A percentile compares a stretch with the other conserved stretches of the same genome.
Conservation (phyloP, 1,140 invertebrate genomes). For the Hesperophylax magnus region DNA sequence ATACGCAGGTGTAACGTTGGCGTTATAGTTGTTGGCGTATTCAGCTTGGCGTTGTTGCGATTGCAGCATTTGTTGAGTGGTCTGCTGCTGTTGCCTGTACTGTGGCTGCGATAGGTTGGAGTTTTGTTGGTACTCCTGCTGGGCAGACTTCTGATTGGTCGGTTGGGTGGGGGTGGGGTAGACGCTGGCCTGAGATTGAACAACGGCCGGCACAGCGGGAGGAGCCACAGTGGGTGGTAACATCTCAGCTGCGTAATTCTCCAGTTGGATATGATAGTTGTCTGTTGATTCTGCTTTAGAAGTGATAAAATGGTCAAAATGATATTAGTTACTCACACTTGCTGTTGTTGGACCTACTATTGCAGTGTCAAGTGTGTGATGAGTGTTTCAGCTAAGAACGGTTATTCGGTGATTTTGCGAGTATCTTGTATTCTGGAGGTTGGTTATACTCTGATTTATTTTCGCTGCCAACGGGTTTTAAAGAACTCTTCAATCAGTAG, state of each 20-base stretch:
- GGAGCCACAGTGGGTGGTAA: conserved; percentile 61
- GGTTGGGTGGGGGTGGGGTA: not conserved
- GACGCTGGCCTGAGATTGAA: not conserved
- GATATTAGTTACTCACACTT: too few species aligned
- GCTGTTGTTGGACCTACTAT: too few species aligned
- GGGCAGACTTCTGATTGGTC: conserved; percentile 1
- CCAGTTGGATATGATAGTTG: conserved; percentile 56
- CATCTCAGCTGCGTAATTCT: conserved; percentile 67
- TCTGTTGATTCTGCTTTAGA: conserved; percentile 45
- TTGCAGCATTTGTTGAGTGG: too few species aligned
- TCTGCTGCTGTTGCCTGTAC: conserved; percentile 23
- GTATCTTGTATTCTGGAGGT: too few species aligned
- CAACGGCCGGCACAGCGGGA: conserved; percentile 51
- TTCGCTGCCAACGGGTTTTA: too few species aligned
- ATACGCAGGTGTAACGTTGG: conserved; percentile 60
- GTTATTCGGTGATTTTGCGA: too few species aligned
- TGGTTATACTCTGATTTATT: too few species aligned
- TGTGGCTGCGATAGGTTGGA: not conserved
- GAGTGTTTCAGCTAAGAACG: too few species aligned
- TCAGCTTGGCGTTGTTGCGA: conserved; percentile 12
- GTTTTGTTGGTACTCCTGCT: conserved; percentile 33
- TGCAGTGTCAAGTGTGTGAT: too few species aligned
- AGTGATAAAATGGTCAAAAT: conserved; percentile 5
- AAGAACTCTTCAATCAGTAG: too few species aligned
- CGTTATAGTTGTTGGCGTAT: conserved; percentile 57